These are phyloP conservation scores for Pyrocephalus nanus DNA, from an alignment of 2,797 vertebrate species.

Conservation along the genomic window DNA sequence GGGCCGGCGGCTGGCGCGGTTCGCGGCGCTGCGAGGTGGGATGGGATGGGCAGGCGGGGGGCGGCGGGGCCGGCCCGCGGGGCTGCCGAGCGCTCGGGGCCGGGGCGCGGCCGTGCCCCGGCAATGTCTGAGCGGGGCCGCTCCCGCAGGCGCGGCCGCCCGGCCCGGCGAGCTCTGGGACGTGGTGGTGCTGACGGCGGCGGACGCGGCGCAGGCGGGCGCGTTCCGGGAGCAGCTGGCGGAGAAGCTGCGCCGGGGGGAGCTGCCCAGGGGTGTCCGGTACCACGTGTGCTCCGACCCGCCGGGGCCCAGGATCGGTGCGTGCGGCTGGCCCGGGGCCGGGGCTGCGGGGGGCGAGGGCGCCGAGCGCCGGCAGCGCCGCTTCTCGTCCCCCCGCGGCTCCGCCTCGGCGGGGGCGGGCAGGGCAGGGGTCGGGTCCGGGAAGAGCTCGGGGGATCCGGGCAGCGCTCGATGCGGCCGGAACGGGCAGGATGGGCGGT, in stretches of 20 bases:
- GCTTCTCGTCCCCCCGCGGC: no score
- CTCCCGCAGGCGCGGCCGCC: neutral
- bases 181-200: neutral
- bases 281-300: neutral
- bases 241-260: neutral
- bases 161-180: neutral
- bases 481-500: neutral
- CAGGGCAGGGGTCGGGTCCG: no score
- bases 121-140: neutral
- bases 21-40: slow-evolving; percentile 15
- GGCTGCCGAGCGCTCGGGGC: no score
- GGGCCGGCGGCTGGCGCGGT: slow-evolving; percentile 19
- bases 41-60: no score
- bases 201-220: neutral
- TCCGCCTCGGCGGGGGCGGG: no score
- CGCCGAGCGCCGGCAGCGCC: no score
- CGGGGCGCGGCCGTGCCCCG: neutral
- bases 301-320: neutral
- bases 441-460: neutral
- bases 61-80: neutral
- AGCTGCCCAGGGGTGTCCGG: neutral
- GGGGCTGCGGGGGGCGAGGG: neutral
- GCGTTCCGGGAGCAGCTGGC: neutral
- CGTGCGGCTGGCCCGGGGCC: neutral
- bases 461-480: neutral